Base-by-base conservation (phyloP, 2,888 invertebrate species). In the Cantharis rustica region DNA sequence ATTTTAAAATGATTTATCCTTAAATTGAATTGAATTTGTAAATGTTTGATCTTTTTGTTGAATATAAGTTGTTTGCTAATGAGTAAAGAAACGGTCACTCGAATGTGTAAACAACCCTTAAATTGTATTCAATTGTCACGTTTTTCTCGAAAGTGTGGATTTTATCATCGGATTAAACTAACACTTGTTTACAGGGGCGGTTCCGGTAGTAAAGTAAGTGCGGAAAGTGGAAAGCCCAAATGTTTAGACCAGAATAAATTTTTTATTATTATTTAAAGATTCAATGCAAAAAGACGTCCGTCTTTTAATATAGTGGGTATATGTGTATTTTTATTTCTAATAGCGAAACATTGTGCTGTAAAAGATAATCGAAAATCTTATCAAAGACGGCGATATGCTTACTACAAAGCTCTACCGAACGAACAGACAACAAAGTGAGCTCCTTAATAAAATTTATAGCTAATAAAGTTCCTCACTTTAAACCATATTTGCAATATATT, bases 71-170 rank as follows among this genome's bases (percentile, higher is more conserved):
- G 64, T 73, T 73, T 69, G 47, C 20, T 66, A 17, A 16, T 62
- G 16, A 61, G 15, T 20, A 17, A 63, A 13, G 17, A 16, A 70
- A 70, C 61, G 69, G 70, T 74, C 64, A 70, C 70, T 73, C 17
- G 31, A 63, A 47, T 70, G 20, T 23, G 74, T 31, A 74, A 74
- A 74, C 64, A 70, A 74, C 74, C 70, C 74, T 70, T 66, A 47
- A 47, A 47, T n/a, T 47, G 47, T 47, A 47, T 47, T n/a, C 47
- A 47, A 47, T 47, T 47, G 47, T n/a, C 47, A 47, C 47, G 47
- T 47, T 47, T 47, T 47, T 47, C 47, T 47, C n/a, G 47, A 47
- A n/a, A 47, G 47, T n/a, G 47, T 47, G 47, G 47, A 47, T 47
- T 47, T 47, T 47, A 47, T 47, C 47, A 47, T 47, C 4, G 47